Conservation (phyloP, 2,113 vertebrate species). For the Pipa parva region DNA sequence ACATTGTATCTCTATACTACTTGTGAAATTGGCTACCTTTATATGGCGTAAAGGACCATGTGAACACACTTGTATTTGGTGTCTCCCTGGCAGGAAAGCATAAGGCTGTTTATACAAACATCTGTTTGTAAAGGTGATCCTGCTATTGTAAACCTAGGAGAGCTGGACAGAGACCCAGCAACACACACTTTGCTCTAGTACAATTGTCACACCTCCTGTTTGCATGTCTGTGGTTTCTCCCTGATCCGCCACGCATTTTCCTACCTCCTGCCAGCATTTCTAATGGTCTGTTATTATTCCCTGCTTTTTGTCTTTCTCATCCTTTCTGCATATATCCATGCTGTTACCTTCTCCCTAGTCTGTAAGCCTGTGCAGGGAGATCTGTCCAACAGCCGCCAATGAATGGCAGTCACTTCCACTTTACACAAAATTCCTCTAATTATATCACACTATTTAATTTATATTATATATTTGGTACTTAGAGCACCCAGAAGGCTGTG, state of each 20-base stretch:
- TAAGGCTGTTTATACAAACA: not conserved
- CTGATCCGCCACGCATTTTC: not conserved
- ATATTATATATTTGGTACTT: constrained; percentile 12
- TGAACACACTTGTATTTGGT: constrained; percentile 8
- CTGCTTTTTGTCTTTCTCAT: not conserved
- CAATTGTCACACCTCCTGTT: constrained; percentile 1
- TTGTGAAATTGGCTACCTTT: constrained; percentile 23
- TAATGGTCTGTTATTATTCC: not conserved
- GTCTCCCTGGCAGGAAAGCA: constrained; percentile 9
- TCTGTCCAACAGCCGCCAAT: constrained; percentile 1
- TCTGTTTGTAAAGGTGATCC: constrained; percentile 9
- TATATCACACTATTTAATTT: constrained; percentile 20
- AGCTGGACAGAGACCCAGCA: constrained; percentile 3
- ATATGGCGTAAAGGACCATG: constrained; percentile 25
- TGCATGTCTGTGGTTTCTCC: not conserved
- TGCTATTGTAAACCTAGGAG: constrained; percentile 14
- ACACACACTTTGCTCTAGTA: not conserved
- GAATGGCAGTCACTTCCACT: constrained; percentile 13
- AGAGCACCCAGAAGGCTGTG: too few species aligned
- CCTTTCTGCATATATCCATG: not conserved
- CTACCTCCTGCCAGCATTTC: not conserved
- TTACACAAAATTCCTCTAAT: not conserved
- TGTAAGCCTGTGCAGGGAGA: not conserved
- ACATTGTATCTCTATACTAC: constrained; percentile 31
- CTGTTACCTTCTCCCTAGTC: not conserved